phyloP scores from a whole-genome alignment of 2,113 vertebrate genomes.

The Oxygymnocypris stewartii region DNA sequence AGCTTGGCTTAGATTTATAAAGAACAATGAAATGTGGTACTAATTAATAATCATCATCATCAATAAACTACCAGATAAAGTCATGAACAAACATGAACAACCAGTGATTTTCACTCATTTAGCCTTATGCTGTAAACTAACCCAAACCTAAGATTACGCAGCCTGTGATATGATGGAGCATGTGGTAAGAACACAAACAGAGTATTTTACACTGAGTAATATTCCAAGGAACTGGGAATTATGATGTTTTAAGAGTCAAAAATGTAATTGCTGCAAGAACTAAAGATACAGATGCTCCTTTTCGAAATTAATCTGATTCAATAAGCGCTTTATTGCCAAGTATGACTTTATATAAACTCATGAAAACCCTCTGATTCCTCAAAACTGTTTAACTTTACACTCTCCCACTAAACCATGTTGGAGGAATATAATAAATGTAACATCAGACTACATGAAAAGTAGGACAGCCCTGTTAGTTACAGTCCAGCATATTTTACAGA shows the following conservation, averaged over 20 bases:
- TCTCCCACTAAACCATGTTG: background rate
- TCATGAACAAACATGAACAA: background rate
- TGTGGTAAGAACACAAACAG: background rate
- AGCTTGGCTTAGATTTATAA: background rate
- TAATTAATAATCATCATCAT: background rate
- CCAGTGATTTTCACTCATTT: no score
- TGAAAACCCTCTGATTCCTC: background rate
- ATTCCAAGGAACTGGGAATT: no score
- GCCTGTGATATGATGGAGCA: background rate
- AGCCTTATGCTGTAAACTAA: background rate
- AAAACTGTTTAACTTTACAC: background rate
- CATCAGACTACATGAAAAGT: background rate
- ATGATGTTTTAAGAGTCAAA: background rate
- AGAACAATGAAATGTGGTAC: background rate
- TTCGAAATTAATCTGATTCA: background rate
- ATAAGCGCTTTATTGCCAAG: background rate
- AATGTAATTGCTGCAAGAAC: background rate
- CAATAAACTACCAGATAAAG: background rate
- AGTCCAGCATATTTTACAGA: background rate
- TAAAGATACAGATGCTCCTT: background rate
- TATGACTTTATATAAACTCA: slow-evolving; percentile 8
- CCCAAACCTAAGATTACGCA: background rate
- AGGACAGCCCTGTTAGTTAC: background rate
- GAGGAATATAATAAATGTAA: background rate
- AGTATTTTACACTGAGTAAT: background rate